Evolutionary conservation across 2,888 invertebrate species (phyloP).

Genomic region (Chrysina gloriosa): DNA sequence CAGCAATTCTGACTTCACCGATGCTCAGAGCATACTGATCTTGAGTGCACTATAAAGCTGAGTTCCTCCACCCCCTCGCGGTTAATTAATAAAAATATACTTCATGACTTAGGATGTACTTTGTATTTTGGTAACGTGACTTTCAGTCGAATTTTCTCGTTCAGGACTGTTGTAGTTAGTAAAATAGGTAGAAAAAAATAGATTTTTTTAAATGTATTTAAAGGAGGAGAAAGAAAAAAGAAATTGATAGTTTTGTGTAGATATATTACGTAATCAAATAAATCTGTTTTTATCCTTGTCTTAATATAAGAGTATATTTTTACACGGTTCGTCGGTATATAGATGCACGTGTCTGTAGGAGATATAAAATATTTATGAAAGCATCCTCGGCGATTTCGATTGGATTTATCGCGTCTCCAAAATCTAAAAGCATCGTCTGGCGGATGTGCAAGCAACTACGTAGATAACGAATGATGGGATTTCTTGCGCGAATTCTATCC

Average conservation of each 20-base stretch:
- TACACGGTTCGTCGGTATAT: not conserved
- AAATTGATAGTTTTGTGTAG: not conserved
- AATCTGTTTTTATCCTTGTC: not conserved
- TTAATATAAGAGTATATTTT: not conserved
- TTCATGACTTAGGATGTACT: no score
- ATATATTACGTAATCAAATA: not conserved
- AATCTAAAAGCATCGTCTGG: not conserved
- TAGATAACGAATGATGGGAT: not conserved
- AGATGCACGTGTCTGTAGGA: not conserved
- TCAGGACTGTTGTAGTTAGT: slow-evolving; percentile 54
- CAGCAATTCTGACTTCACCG: no score
- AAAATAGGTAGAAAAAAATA: no score
- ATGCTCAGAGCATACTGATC: no score
- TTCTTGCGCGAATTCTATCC: not conserved
- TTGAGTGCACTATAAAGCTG: no score
- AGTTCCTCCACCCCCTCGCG: no score
- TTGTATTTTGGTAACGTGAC: no score
- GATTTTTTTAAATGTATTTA: slow-evolving; percentile 55
- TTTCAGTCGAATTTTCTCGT: no score
- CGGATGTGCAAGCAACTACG: not conserved
- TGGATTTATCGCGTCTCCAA: not conserved
- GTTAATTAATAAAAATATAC: no score
- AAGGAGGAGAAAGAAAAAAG: not conserved
- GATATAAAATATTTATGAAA: not conserved
- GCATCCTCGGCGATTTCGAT: not conserved